Evolutionary conservation across 1,140 invertebrate genomes (phyloP).

Genomic region (Tetramorium alpestre): DNA sequence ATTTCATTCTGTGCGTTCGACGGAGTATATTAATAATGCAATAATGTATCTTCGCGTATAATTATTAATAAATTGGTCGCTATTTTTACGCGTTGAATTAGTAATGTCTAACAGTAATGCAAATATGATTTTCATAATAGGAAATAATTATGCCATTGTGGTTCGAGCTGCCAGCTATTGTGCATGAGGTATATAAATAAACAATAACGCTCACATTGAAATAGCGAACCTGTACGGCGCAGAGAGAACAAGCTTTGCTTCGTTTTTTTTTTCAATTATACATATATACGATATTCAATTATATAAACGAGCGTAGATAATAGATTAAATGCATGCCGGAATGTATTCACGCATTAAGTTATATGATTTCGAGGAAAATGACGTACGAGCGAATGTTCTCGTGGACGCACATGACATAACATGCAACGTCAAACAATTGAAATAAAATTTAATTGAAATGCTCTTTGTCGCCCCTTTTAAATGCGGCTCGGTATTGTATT

Average conservation of each 20-base stretch:
- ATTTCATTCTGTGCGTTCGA: not conserved
- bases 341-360: slow-evolving; percentile 18
- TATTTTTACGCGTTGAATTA: slow-evolving; percentile 18
- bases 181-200: slow-evolving; percentile 5
- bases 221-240: not conserved
- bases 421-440: slow-evolving; percentile 46
- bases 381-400: not conserved
- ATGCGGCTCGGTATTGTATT: slow-evolving; percentile 19
- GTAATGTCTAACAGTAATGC: slow-evolving; percentile 13
- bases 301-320: not conserved
- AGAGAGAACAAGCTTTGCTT: not conserved
- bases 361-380: slow-evolving; percentile 26
- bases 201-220: slow-evolving; percentile 31
- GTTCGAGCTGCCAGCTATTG: slow-evolving; percentile 10
- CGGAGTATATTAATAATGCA: not conserved
- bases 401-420: not conserved
- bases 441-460: slow-evolving; percentile 60
- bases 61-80: not conserved
- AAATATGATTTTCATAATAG: slow-evolving; percentile 36
- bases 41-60: not conserved
- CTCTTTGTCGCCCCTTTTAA: slow-evolving; percentile 35
- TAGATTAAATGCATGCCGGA: slow-evolving; percentile 17
- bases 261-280: slow-evolving; percentile 19
- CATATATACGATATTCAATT: no score
- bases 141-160: slow-evolving; percentile 20